phyloP scores from a whole-genome alignment of 1,140 invertebrate species.

The Drosophila mojavensis region DNA sequence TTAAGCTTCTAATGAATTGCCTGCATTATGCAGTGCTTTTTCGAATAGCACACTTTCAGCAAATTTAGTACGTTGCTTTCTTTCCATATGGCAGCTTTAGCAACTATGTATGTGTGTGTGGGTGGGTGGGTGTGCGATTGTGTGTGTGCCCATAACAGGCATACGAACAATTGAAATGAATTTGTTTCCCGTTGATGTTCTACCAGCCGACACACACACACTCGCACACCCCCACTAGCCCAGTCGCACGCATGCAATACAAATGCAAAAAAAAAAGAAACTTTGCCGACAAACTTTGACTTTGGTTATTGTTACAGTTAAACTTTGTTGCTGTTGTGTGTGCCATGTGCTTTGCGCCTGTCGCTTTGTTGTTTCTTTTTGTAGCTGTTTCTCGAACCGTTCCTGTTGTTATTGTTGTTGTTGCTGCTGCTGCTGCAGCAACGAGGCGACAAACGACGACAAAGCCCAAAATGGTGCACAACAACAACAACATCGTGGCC shows the following conservation, averaged over 20 bases:
- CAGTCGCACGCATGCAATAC: conserved; percentile 28
- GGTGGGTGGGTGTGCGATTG: background rate
- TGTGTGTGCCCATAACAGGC: conserved; percentile 26
- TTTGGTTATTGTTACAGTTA: conserved; percentile 82
- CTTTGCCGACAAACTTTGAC: conserved; percentile 80
- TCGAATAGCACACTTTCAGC: too few relatives aligned
- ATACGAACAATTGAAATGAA: conserved; percentile 76
- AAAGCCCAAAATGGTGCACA: conserved; percentile 30
- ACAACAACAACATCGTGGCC: conserved; percentile 9
- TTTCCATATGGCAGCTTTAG: too few relatives aligned
- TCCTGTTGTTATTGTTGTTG: background rate
- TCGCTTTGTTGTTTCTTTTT: conserved; percentile 21
- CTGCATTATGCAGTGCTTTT: too few relatives aligned
- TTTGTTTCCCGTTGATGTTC: conserved; percentile 71
- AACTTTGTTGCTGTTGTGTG: conserved; percentile 68
- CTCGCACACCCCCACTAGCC: background rate
- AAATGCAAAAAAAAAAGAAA: conserved; percentile 65
- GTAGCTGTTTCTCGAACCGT: conserved; percentile 8
- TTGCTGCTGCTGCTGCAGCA: conserved; percentile 2
- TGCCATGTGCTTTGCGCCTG: conserved; percentile 39
- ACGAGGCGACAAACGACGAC: conserved; percentile 25
- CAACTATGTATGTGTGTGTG: background rate
- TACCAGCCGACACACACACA: conserved; percentile 28
- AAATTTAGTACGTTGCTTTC: too few relatives aligned
- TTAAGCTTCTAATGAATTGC: too few relatives aligned